Evolutionary conservation across 2,113 vertebrate species (phyloP), one percentile per base, ranked within the genome.

Genomic region (Clarias gariepinus): DNA sequence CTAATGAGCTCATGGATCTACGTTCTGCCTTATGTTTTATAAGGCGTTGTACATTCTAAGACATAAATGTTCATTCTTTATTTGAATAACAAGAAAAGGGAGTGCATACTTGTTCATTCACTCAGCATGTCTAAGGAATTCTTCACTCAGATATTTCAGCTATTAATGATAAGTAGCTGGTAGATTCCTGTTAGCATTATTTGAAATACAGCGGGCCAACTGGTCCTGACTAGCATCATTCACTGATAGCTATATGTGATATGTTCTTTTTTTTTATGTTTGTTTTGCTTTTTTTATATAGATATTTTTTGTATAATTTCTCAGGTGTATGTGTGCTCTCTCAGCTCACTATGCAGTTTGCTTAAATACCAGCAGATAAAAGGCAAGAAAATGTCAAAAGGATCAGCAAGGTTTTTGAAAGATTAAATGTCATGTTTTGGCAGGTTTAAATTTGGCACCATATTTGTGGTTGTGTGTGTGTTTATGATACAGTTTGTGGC

Each of bases 71-170:
- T 84, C 41, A 57, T 53, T 76, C 83, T 53, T 85, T 30, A 73
- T 85, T 90, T 90, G 83, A 91, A 91, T 88, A 88, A 90, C 87
- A 87, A 85, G 88, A 91, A 88, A 81, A 82, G 90, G 68, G 87
- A 88, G 92, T 94, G 94, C 94, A 94, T 93, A 91, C 90, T 87
- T 86, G 82, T 83, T 90, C 86, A 92, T 94, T 94, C 91, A 91
- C 83, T 91, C 66, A 91, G 91, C 89, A 88, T 86, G 92, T 92
- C 86, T 89, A 92, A 61, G 64, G 53, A 86, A 73, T 58, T 74
- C 7, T 30, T 82, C 55, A 86, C 64, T 69, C 23, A 23, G 63
- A 82, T 33, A 85, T 47, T 61, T 76, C 61, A 23, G 83, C 60
- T 85, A 30, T 33, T 66, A 85, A 64, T 64, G 36, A 63, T 28